Percentiles rank a stretch among this genome's conserved stretches.
phyloP scores from a whole-genome alignment of 2,888 invertebrate species.

The Dolichopus griseipennis region DNA sequence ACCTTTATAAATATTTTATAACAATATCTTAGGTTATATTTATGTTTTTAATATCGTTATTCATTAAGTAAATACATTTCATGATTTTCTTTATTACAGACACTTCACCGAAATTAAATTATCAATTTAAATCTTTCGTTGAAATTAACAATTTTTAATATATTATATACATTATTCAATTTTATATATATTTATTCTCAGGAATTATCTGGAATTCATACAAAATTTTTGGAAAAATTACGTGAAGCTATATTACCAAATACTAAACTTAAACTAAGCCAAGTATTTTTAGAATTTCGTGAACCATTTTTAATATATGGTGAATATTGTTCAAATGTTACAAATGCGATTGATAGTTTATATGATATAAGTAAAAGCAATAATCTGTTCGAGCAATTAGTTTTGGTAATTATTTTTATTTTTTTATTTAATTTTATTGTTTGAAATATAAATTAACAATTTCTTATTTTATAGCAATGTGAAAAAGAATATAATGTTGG shows the following conservation, averaged over 20 bases:
- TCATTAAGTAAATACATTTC: too few species aligned
- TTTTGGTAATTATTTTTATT: constrained; percentile 28
- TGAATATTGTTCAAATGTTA: constrained; percentile 90
- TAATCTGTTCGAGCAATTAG: constrained; percentile 39
- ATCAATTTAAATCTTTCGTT: too few species aligned
- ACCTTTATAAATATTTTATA: too few species aligned
- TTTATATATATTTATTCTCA: constrained; percentile 35
- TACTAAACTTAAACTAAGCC: constrained; percentile 54
- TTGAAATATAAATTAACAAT: too few species aligned
- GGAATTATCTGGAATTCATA: constrained; percentile 81
- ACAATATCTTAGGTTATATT: too few species aligned
- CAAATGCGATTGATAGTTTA: constrained; percentile 75
- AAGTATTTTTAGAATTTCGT: constrained; percentile 84
- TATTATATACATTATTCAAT: neutral
- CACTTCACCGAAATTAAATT: too few species aligned
- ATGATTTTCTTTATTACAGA: too few species aligned
- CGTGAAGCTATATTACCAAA: constrained; percentile 59
- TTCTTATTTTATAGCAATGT: constrained; percentile 57
- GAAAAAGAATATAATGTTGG: constrained; percentile 91
- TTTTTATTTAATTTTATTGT: neutral
- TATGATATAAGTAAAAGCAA: constrained; percentile 45
- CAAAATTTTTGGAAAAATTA: constrained; percentile 72
- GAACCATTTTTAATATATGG: constrained; percentile 89
- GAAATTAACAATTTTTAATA: neutral
- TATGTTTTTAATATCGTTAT: too few species aligned